Conservation (phyloP, 2,888 invertebrate genomes). For the Caenorhabditis angaria region DNA sequence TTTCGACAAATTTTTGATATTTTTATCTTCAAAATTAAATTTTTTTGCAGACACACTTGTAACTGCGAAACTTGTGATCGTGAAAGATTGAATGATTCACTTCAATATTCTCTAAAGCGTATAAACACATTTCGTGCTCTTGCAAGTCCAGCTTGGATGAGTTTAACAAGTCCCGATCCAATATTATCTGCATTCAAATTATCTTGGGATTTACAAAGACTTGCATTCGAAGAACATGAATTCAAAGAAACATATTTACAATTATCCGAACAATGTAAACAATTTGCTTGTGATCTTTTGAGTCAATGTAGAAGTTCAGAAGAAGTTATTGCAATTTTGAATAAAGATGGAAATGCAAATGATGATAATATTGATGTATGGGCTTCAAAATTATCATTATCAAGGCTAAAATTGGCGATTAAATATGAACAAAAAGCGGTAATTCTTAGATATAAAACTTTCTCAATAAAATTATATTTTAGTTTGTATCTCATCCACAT, state of each 20-base stretch:
- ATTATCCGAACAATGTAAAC: conserved; percentile 76
- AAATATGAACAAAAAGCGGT: conserved; percentile 77
- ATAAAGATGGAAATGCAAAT: conserved; percentile 73
- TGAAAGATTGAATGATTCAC: conserved; percentile 73
- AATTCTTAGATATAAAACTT: conserved; percentile 7
- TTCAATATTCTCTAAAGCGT: conserved; percentile 75
- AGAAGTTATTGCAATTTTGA: conserved; percentile 76
- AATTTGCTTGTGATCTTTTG: conserved; percentile 76
- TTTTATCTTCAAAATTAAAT: background rate
- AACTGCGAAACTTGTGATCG: conserved; percentile 56
- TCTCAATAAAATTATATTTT: conserved; percentile 6
- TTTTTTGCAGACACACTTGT: conserved; percentile 48
- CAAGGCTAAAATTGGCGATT: conserved; percentile 76
- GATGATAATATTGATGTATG: conserved; percentile 71
- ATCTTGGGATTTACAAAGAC: conserved; percentile 75
- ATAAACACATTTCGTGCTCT: conserved; percentile 75
- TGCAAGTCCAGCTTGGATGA: conserved; percentile 77
- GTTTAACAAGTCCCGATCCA: conserved; percentile 76
- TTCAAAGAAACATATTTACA: conserved; percentile 72
- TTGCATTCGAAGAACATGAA: conserved; percentile 75
- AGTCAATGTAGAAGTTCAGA: conserved; percentile 76
- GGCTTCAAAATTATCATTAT: conserved; percentile 72
- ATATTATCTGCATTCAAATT: conserved; percentile 75
- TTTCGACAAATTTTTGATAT: background rate
- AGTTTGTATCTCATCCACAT: conserved; percentile 77